phyloP scores from a whole-genome alignment of 2,797 vertebrate species.

The Stomatorhinus walkeri region DNA sequence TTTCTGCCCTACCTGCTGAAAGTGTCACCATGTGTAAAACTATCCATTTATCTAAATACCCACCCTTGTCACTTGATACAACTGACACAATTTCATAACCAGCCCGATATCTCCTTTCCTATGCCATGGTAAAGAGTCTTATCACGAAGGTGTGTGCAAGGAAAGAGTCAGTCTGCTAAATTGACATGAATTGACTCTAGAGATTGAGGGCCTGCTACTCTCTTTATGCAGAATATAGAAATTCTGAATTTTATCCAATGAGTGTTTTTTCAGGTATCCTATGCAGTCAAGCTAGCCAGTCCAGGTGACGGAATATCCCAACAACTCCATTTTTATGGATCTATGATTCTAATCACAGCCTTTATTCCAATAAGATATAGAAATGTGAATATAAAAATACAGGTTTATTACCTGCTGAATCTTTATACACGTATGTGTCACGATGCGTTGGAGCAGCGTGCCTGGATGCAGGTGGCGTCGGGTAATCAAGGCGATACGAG shows the following conservation, averaged over 20 bases:
- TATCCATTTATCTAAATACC: conserved; percentile 15
- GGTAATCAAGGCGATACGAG: no score
- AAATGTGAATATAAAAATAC: neutral
- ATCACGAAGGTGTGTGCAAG: neutral
- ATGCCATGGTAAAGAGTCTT: conserved; percentile 12
- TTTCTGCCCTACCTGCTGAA: neutral
- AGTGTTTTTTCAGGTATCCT: neutral
- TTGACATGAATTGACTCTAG: conserved; percentile 13
- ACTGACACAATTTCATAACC: conserved; percentile 23
- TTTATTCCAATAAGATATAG: neutral
- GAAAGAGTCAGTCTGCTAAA: conserved; percentile 15
- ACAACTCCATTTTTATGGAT: neutral
- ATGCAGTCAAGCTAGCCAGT: neutral
- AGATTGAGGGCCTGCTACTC: neutral
- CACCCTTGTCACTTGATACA: neutral
- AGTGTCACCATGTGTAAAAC: conserved; percentile 3
- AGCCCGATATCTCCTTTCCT: neutral
- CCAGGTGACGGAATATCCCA: neutral
- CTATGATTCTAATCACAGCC: neutral
- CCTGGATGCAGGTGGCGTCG: no score
- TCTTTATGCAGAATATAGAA: neutral
- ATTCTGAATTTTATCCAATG: neutral
- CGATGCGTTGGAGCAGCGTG: no score
- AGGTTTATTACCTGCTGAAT: neutral
- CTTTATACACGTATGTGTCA: neutral